Evolutionary conservation across 2,113 vertebrate species (phyloP), one percentile per base, ranked within the genome.

Genomic region (Acrocephalus kingi): DNA sequence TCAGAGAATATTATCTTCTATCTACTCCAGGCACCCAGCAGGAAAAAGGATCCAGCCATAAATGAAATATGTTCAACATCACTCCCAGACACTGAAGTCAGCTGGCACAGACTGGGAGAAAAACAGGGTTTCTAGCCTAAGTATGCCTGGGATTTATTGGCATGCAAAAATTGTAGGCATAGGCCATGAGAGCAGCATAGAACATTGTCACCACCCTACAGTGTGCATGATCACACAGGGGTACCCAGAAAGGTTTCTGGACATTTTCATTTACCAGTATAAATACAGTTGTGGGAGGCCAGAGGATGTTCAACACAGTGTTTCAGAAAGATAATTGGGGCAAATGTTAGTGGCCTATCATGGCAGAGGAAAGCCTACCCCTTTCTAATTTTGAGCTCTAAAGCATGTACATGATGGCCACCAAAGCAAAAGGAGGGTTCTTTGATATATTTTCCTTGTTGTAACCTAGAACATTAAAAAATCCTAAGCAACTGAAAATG

Each of bases 381-480:
- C 4, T 52, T 55, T 46, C 13, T 52, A 54, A 43, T 74, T 77
- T 62, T 4, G 4, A 69, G 30, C 9, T 76, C 71, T 52, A 45
- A 87, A 49, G 7, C 7, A 39, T 1, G 8, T 9, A 41, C 12
- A 27, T 19, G 51, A 10, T 11, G 15, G 64, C 15, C 9, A 37
- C 13, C 2, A 63, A 67, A 71, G 12, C 11, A 33, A 71, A 75
- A 64, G 10, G 1, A 8, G 3, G 5, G 0, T 0, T 2, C 0
- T 3, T 43, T 54, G 22, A 46, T 22, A 3, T 24, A 37, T 78
- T 71, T 87, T 85, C 8, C 19, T 54, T 62, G 5, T 19, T 67
- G 24, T 22, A 84, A 43, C 12, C 21, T 33, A 45, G 45, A 88
- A 59, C 8, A n/a, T 35, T 39, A 5, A 14, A 67, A 85, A 39